Conservation (phyloP, 1,140 invertebrate species). For the Macrosteles quadrilineatus region DNA sequence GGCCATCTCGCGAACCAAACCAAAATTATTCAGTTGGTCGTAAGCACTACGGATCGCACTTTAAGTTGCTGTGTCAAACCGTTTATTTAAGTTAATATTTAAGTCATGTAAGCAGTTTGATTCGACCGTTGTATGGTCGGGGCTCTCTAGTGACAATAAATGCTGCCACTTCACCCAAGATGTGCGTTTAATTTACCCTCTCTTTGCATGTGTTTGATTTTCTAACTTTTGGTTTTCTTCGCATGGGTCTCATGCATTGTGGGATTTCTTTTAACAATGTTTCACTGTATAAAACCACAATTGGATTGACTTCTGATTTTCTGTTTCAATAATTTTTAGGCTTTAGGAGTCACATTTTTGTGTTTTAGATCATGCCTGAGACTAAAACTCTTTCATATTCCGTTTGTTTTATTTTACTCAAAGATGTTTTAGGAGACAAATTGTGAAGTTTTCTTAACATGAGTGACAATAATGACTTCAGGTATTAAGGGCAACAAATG, state of each 20-base stretch:
- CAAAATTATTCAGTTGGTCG: not conserved
- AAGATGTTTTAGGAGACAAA: no score
- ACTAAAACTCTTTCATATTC: no score
- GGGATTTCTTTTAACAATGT: not conserved
- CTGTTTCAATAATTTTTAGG: no score
- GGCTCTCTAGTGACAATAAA: constrained; percentile 28
- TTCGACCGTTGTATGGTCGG: constrained; percentile 21
- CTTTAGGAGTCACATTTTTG: no score
- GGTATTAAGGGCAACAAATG: no score
- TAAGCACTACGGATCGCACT: not conserved
- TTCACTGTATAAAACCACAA: no score
- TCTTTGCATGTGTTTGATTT: constrained; percentile 2
- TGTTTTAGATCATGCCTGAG: no score
- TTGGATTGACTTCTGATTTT: no score
- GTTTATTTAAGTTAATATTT: constrained; percentile 18
- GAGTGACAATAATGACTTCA: no score
- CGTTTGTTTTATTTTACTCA: no score
- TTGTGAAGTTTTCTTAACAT: no score
- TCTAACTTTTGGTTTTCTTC: not conserved
- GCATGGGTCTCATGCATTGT: not conserved
- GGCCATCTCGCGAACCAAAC: not conserved
- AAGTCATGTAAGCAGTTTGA: not conserved
- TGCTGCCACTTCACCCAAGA: not conserved
- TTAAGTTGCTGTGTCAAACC: not conserved
- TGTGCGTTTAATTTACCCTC: not conserved